Evolutionary conservation across 2,888 invertebrate species (phyloP), one percentile per base, ranked within the genome.

Genomic region (Molanna angustata): DNA sequence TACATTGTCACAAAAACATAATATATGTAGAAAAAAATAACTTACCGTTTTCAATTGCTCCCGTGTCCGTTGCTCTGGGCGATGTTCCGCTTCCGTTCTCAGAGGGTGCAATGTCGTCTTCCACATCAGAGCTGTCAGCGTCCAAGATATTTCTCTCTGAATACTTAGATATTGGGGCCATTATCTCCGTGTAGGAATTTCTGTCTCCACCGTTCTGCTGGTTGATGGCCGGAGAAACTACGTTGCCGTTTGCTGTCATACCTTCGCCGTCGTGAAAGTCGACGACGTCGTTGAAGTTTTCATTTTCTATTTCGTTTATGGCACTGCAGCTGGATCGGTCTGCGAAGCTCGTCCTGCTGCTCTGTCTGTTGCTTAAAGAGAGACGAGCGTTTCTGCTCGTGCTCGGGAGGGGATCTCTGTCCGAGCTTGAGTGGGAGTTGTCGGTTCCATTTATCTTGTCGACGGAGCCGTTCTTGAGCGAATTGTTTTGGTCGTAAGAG

Each of bases 161-260:
- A n/a, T 71, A 75, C 11, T 69, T 73, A 7, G 53, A 55, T 16
- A 56, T 47, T 14, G 58, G 58, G 20, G 50, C 54, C 3, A 76
- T 74, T 14, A 76, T 76, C 63, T 77, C 77, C 9, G 77, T 77
- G 57, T 77, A 77, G 13, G 78, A 77, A 2, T 76, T 76, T 56
- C 76, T 76, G 58, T 77, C 77, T 44, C 76, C 59, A 19, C 51
- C 51, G 11, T 53, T 52, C 39, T 58, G 55, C 13, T 58, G 58
- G 7, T 51, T 37, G 7, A 47, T 22, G 4, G 51, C 51, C 1
- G 59, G 59, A 3, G 56, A 54, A 3, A 49, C 59, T 6, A 20
- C n/a, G 9, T 20, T 53, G 9, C 49, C 50, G 16, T 52, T 55
- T 1, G 44, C 32, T 4, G 11, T 27, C 13, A 41, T 32, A 31